A percentile compares a stretch with the other conserved stretches of the same genome.
phyloP scores from a whole-genome alignment of 2,888 invertebrate genomes.

The Drosophila helvetica region DNA sequence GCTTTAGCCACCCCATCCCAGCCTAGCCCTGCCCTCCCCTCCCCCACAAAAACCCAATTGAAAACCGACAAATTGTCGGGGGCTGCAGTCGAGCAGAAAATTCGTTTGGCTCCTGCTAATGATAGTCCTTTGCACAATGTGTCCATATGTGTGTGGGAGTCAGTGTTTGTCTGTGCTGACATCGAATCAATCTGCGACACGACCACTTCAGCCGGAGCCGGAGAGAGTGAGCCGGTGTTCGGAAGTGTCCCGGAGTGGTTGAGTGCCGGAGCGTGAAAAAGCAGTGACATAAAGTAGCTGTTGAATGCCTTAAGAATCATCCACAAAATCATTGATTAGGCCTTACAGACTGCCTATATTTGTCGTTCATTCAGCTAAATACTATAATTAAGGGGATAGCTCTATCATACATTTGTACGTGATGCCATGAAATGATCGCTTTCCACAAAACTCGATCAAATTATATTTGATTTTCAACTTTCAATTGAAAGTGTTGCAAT shows the following conservation, averaged over 20 bases:
- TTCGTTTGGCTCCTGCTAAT: slow-evolving; percentile 49
- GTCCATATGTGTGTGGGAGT: slow-evolving; percentile 14
- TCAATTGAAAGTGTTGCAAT: no score
- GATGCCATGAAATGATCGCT: no score
- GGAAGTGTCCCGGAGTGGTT: background rate
- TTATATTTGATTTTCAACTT: no score
- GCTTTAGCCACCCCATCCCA: background rate
- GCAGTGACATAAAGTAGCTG: slow-evolving; percentile 36
- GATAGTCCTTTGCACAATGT: slow-evolving; percentile 33
- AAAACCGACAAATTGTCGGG: slow-evolving; percentile 36
- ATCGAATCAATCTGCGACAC: slow-evolving; percentile 46
- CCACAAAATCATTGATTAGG: slow-evolving; percentile 35
- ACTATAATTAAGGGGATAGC: background rate
- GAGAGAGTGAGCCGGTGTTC: background rate
- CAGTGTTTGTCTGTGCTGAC: slow-evolving; percentile 1
- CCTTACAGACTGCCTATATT: background rate
- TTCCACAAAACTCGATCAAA: no score
- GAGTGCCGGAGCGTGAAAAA: slow-evolving; percentile 1
- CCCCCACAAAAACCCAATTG: slow-evolving; percentile 13
- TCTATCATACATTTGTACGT: no score
- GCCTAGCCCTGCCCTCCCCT: background rate
- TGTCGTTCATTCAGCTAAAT: background rate
- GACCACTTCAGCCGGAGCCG: slow-evolving; percentile 23
- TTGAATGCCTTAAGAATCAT: slow-evolving; percentile 41
- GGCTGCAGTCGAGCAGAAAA: slow-evolving; percentile 51